Percentiles rank a stretch among this genome's conserved stretches.
Conservation (phyloP, 2,113 vertebrate genomes). For the rabbit (Oryctolagus cuniculus) region DNA sequence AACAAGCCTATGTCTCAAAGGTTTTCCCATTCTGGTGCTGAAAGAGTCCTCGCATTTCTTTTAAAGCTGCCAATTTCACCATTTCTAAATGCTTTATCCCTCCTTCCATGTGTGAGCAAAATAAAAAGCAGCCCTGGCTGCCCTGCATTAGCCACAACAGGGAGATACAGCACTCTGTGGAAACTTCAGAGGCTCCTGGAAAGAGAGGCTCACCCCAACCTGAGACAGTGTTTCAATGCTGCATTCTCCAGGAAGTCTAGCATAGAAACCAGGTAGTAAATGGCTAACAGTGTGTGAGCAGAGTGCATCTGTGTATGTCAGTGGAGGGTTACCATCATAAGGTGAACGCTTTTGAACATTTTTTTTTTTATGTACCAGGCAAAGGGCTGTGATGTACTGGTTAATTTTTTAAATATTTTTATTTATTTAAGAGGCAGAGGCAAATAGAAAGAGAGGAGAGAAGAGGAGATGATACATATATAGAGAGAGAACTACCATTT, state of each 20-base stretch:
- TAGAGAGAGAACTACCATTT: too few relatives aligned
- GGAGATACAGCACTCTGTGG: not conserved
- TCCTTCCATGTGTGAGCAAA: conserved; percentile 59
- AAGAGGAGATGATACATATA: too few relatives aligned
- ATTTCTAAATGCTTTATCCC: conserved; percentile 70
- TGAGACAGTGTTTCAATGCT: not conserved
- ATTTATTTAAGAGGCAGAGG: too few relatives aligned
- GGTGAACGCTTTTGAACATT: not conserved
- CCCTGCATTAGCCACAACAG: not conserved
- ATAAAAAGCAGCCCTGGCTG: conserved; percentile 44
- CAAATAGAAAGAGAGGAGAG: too few relatives aligned
- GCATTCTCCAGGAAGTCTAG: not conserved
- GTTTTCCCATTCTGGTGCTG: conserved; percentile 75
- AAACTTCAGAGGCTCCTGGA: not conserved
- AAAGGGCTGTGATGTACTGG: not conserved
- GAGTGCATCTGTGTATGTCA: not conserved
- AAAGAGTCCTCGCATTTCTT: conserved; percentile 66
- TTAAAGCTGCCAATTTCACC: conserved; percentile 76
- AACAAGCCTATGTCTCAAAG: conserved; percentile 79
- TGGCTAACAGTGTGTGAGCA: not conserved
- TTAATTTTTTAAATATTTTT: too few relatives aligned
- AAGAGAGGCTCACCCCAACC: not conserved
- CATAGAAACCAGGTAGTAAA: not conserved
- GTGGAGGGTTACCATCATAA: not conserved
- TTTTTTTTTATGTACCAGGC: not conserved